Base-by-base conservation (phyloP, 92 coral and sea anemone species). In the Micromussa lordhowensis region DNA sequence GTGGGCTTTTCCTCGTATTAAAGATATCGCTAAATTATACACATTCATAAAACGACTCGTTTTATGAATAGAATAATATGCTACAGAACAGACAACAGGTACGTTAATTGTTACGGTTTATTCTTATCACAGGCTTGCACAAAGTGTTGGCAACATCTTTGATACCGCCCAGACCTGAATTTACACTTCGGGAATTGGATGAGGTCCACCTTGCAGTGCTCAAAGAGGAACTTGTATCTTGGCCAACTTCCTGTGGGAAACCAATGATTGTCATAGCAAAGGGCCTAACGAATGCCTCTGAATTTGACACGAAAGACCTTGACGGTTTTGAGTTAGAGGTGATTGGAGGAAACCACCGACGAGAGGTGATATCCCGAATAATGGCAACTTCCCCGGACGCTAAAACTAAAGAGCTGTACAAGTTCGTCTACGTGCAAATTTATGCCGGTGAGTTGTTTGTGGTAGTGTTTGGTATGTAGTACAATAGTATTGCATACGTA, bases 391-490 rank as follows among this genome's bases (percentile, higher is more conserved):
- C 73, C 16, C 24, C n/a, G 11, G 54, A 75, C 24, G 11, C 29
- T 75, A 11, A 31, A 35, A 34, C 53, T 4, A 75, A 75, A 35
- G 79, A 75, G 14, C 28, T 35, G 26, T 75, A 4, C 54, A 75
- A 75, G 79, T 75, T 75, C 54, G 79, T 75, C 13, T 75, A 75
- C 30, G 54, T 75, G 54, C 79, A 75, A 24, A 75, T 75, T 40
- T 75, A 36, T 21, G 51, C 79, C 12, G 79, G 54, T 75, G 6
- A 34, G 79, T 34, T 55, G 61, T 55, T 44, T 36, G 38, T 36
- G 38, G 38, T 36, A 36, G 38, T 36, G 38, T 36, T 36, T 36
- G 4, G 38, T n/a, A n/a, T n/a, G n/a, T 5, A 36, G 38, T 36
- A 36, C 38, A 36, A 36, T 36, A 36, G 38, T 36, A 36, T 36